Evolutionary conservation across 1,140 invertebrate genomes (phyloP), one percentile per base, ranked within the genome.

Genomic region (Lasioglossum baleicum): DNA sequence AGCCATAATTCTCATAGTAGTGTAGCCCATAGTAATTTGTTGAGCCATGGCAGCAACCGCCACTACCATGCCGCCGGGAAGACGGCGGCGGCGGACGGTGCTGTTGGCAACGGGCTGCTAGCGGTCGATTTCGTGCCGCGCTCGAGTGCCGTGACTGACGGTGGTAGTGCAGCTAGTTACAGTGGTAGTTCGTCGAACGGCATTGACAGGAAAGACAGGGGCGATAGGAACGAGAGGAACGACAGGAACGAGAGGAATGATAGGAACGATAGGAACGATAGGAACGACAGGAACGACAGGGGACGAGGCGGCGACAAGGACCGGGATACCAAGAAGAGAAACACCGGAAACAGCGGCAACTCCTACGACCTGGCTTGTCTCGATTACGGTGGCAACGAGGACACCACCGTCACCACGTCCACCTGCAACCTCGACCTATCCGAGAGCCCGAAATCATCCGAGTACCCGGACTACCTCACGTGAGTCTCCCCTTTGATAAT

Each of bases 381-480:
- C 5, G 69, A 42, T 61, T 75, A 81, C 35, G 22, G 68, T 58
- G 44, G 31, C n/a, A 84, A 56, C 22, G 20, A 15, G 20, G 56
- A 77, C 44, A 82, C 51, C 44, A 58, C 66, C 17, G 70, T 79
- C 40, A 53, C 70, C 11, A 79, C 77, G 11, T 58, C 84, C 11
- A 71, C 72, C 61, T 83, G 63, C 40, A 60, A 66, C 48, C 61
- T 85, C 56, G 58, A 86, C 22, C 64, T 69, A 13, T 60, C 78
- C 53, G 86, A 71, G 63, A 86, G 72, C 42, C 82, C 80, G 68
- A 83, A 82, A 48, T 65, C 74, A n/a, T 88, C 90, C 2, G 92
- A 94, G 40, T 93, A 92, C 87, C 93, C 94, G 56, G 94, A 94
- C 85, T 95, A 94, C 86, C 90, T 94, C 87, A 93, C 92, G 94